Percentiles rank a stretch among this genome's conserved stretches.
Evolutionary conservation across 1,140 invertebrate genomes (phyloP).

Genomic region (Neodiprion virginianus): DNA sequence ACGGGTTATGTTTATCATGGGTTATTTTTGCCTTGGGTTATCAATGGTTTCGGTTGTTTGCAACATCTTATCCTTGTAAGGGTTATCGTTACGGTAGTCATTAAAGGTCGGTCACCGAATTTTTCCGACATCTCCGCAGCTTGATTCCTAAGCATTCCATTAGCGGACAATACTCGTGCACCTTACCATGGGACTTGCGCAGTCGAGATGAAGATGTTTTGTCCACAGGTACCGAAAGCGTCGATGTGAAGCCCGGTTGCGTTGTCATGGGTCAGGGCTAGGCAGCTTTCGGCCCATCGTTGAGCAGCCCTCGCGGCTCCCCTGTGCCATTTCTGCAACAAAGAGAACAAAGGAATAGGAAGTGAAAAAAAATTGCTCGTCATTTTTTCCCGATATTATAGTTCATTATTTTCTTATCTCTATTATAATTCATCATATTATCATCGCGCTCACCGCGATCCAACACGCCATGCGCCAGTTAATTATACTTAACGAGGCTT

Average conservation of each 20-base stretch:
- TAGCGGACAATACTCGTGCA: background rate
- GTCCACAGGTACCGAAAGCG: slow-evolving; percentile 76
- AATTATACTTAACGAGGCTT: too few species aligned
- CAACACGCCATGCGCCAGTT: too few species aligned
- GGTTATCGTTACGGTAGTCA: too few species aligned
- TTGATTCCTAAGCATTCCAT: too few species aligned
- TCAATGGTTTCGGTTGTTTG: too few species aligned
- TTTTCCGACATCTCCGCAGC: too few species aligned
- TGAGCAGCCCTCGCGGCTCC: slow-evolving; percentile 75
- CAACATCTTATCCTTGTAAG: too few species aligned
- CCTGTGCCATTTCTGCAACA: slow-evolving; percentile 73
- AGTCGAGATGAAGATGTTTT: slow-evolving; percentile 84
- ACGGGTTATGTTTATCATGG: too few species aligned
- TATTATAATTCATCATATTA: too few species aligned
- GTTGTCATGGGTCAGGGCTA: slow-evolving; percentile 75
- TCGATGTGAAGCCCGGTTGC: slow-evolving; percentile 70
- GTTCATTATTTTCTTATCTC: background rate
- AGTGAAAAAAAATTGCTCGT: slow-evolving; percentile 12
- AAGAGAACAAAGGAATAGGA: slow-evolving; percentile 17
- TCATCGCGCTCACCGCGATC: too few species aligned
- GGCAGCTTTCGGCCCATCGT: slow-evolving; percentile 76
- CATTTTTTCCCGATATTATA: background rate
- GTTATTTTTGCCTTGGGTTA: too few species aligned
- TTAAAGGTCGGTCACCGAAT: too few species aligned
- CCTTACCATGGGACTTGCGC: slow-evolving; percentile 81